Conservation (phyloP, 2,888 invertebrate genomes). For the Lepidochrysops patricia region DNA sequence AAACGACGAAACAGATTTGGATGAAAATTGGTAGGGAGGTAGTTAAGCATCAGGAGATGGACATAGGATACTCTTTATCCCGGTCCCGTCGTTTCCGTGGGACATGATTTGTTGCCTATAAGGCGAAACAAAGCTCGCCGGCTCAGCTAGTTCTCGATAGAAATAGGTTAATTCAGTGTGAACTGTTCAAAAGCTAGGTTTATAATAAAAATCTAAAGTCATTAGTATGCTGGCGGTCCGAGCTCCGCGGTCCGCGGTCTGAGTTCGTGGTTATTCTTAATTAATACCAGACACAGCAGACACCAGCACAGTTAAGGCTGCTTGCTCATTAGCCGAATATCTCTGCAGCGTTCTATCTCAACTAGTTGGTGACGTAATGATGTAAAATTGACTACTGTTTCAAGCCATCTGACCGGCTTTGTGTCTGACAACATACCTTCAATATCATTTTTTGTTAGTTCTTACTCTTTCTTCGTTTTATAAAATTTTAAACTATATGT, state of each 20-base stretch:
- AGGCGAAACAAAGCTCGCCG: too few relatives aligned
- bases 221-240: slow-evolving; percentile 16
- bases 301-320: slow-evolving; percentile 16
- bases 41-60: too few relatives aligned
- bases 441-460: too few relatives aligned
- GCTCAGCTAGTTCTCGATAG: neutral
- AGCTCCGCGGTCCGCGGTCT: slow-evolving; percentile 26
- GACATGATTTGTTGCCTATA: too few relatives aligned
- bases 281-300: slow-evolving; percentile 29
- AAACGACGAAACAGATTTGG: too few relatives aligned
- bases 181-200: neutral
- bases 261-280: slow-evolving; percentile 40
- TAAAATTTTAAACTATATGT: too few relatives aligned
- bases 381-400: neutral
- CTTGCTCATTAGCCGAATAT: slow-evolving; percentile 21
- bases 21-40: too few relatives aligned
- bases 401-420: too few relatives aligned
- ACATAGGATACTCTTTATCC: too few relatives aligned
- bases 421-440: too few relatives aligned
- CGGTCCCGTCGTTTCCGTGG: too few relatives aligned
- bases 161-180: neutral
- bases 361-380: neutral
- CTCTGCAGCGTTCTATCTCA: neutral
- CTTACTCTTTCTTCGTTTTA: too few relatives aligned
- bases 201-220: slow-evolving; percentile 10